These are phyloP conservation scores for Phasianus colchicus DNA, from an alignment of 2,113 vertebrate species.

Conservation along the genomic window DNA sequence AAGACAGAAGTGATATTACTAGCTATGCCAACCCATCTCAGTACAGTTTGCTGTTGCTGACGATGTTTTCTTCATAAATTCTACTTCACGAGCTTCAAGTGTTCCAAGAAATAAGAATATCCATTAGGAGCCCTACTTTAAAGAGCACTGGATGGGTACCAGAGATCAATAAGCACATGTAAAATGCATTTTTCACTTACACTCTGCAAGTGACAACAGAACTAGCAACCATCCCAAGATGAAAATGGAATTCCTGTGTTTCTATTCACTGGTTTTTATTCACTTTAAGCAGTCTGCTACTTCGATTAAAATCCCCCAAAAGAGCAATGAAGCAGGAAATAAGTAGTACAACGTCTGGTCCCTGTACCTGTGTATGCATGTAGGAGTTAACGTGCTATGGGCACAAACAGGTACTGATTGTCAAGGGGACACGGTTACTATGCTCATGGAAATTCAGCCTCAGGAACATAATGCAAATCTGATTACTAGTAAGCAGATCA, in stretches of 20 bases:
- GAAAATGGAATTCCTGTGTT: neutral
- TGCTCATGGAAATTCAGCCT: neutral
- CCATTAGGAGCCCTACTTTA: neutral
- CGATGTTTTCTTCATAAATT: neutral
- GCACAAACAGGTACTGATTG: fast-evolving
- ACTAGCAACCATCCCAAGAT: neutral
- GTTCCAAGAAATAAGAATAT: neutral
- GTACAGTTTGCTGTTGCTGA: neutral
- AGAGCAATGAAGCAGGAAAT: neutral
- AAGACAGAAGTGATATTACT: neutral
- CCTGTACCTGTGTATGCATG: neutral
- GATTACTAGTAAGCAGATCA: neutral
- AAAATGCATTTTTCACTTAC: neutral
- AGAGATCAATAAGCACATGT: neutral
- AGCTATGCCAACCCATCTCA: neutral
- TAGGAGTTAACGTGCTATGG: neutral
- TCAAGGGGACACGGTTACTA: neutral
- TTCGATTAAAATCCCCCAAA: neutral
- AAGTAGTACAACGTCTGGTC: neutral
- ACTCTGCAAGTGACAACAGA: neutral
- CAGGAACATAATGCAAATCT: neutral
- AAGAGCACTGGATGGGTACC: neutral
- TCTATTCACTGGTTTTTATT: neutral
- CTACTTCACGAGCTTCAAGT: neutral
- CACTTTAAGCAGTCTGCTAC: neutral